Percentiles rank a stretch among this genome's conserved stretches.
Conservation (phyloP, 2,797 vertebrate genomes). For the Myiothlypis coronata region DNA sequence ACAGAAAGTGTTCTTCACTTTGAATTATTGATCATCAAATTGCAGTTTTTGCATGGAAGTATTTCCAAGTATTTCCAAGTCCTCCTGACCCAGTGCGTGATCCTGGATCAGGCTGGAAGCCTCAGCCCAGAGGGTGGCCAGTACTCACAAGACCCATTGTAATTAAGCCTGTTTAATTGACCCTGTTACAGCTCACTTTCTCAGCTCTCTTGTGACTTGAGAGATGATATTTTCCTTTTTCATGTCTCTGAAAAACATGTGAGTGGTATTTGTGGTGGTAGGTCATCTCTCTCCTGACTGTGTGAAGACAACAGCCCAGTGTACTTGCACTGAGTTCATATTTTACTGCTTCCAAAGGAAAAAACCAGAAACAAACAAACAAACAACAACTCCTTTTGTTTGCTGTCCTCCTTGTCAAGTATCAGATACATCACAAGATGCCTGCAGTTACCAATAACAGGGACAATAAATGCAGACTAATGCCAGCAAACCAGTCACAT, state of each 20-base stretch:
- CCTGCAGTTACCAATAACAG: conserved; percentile 17
- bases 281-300: conserved; percentile 42
- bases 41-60: background rate
- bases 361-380: conserved; percentile 32
- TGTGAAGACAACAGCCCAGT: conserved; percentile 66
- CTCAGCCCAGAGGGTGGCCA: background rate
- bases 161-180: conserved; percentile 48
- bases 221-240: conserved; percentile 49
- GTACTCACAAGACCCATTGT: background rate
- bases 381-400: conserved; percentile 64
- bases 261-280: conserved; percentile 50
- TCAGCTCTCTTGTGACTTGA: conserved; percentile 58
- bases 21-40: conserved; percentile 6
- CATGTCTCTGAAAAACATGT: conserved; percentile 51
- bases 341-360: conserved; percentile 10
- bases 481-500: conserved; percentile 27
- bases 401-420: conserved; percentile 16
- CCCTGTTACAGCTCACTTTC: conserved; percentile 15
- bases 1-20: background rate
- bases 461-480: conserved; percentile 30
- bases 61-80: background rate
- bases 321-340: conserved; percentile 31
- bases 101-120: background rate
- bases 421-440: conserved; percentile 42
- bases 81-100: background rate